Percentiles rank a stretch among this genome's conserved stretches.
phyloP scores from a whole-genome alignment of 2,888 invertebrate species.

The Magallana nippona region DNA sequence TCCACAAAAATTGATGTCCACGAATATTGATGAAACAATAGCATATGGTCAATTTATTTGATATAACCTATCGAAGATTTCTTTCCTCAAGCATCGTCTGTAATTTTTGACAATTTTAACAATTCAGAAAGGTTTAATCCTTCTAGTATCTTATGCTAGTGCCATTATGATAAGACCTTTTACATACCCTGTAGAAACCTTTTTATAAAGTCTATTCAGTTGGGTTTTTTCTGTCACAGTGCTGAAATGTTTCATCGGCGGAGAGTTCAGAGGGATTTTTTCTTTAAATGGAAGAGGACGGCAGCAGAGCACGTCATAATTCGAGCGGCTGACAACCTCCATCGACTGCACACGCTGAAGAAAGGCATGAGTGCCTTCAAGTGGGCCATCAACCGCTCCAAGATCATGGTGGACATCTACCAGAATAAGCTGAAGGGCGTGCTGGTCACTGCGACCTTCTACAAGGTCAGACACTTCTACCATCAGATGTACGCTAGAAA shows the following conservation, averaged over 20 bases:
- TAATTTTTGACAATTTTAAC: no score
- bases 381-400: conserved; percentile 71
- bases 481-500: no score
- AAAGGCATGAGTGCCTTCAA: conserved; percentile 71
- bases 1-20: no score
- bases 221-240: conserved; percentile 48
- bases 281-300: conserved; percentile 59
- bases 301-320: conserved; percentile 54
- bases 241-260: conserved; percentile 61
- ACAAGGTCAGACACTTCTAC: conserved; percentile 57
- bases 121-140: no score
- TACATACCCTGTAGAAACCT: no score
- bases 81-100: no score
- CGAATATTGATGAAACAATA: no score
- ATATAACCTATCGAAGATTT: no score
- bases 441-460: conserved; percentile 57
- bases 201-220: background rate
- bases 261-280: conserved; percentile 55
- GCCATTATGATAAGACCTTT: no score
- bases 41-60: no score
- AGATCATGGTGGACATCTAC: conserved; percentile 65
- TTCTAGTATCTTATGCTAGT: no score
- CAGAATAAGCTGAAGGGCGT: conserved; percentile 59
- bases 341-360: conserved; percentile 62
- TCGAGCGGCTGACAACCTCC: conserved; percentile 58